Base-by-base conservation (phyloP, 1,140 invertebrate genomes). In the Bombus impatiens region DNA sequence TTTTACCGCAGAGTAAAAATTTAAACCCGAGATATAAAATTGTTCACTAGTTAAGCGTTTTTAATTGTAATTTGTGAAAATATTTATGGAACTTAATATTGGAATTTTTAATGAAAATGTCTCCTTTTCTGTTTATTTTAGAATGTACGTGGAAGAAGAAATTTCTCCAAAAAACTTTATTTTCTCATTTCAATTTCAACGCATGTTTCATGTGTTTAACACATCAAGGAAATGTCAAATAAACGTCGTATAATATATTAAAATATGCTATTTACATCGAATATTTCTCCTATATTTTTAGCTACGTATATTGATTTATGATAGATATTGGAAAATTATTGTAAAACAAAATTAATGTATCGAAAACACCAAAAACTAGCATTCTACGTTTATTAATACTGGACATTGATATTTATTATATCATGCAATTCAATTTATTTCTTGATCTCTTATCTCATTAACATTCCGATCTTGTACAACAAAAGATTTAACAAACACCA, bases 401-500 rank as follows among this genome's bases (percentile, higher is more conserved):
- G 28, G 12, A n/a, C 28, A 74, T 53, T 53, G 47, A 53, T 53
- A 53, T 53, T 53, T 53, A 53, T 22, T 53, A 53, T 42, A 74
- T 74, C 40, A 3, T 22, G 40, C 28, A 13, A 13, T 74, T 15
- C 13, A 74, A 74, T 74, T 44, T 44, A 74, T 74, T 68, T 68
- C 67, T 68, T 68, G 32, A 32, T 6, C 18, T 3, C 42, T 53
- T 70, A 3, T 9, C 8, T 13, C 28, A 47, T 68, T 53, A 53
- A 10, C 5, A 68, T 53, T 6, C 18, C n/a, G 13, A 37, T 32
- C 32, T 22, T 67, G 28, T 15, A 53, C 3, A 53, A 81, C 78
- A 40, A 81, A 57, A 53, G 78, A 28, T 71, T 40, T 82, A 82
- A 76, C 35, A 22, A 72, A 32, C 3, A 32, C 32, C n/a, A 9